Conservation (phyloP, 1,140 invertebrate genomes). For the Euborellia annulipes region DNA sequence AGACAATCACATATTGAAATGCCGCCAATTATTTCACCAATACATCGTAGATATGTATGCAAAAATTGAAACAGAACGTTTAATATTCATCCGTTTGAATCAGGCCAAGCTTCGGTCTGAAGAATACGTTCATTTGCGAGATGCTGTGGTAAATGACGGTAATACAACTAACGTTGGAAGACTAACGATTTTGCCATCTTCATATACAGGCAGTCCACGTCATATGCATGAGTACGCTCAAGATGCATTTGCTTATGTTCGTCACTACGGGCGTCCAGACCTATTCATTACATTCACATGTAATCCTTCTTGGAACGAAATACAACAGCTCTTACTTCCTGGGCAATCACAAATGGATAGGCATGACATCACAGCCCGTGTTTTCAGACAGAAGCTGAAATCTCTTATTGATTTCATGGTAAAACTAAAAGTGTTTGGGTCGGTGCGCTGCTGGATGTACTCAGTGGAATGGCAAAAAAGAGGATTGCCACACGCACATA, state of each 20-base stretch:
- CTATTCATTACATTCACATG: conserved; percentile 26
- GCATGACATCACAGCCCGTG: conserved; percentile 28
- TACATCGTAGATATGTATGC: conserved; percentile 25
- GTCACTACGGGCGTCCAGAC: conserved; percentile 8
- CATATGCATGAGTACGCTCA: conserved; percentile 9
- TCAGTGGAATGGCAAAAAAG: conserved; percentile 35
- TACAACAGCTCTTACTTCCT: conserved; percentile 18
- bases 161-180: conserved; percentile 8
- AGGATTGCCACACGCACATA: conserved; percentile 27
- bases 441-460: conserved; percentile 26
- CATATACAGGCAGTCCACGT: conserved; percentile 1
- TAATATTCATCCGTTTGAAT: conserved; percentile 22
- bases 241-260: conserved; percentile 5
- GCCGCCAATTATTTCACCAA: conserved; percentile 22
- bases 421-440: conserved; percentile 23
- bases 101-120: conserved; percentile 27
- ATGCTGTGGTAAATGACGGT: conserved; percentile 16
- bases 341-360: conserved; percentile 22
- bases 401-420: conserved; percentile 22
- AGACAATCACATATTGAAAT: conserved; percentile 20
- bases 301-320: conserved; percentile 23
- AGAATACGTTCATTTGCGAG: conserved; percentile 28
- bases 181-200: conserved; percentile 6
- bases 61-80: conserved; percentile 24
- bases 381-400: conserved; percentile 30